Base-by-base conservation (phyloP, 2,888 invertebrate genomes). In the Ditula angustiorana region DNA sequence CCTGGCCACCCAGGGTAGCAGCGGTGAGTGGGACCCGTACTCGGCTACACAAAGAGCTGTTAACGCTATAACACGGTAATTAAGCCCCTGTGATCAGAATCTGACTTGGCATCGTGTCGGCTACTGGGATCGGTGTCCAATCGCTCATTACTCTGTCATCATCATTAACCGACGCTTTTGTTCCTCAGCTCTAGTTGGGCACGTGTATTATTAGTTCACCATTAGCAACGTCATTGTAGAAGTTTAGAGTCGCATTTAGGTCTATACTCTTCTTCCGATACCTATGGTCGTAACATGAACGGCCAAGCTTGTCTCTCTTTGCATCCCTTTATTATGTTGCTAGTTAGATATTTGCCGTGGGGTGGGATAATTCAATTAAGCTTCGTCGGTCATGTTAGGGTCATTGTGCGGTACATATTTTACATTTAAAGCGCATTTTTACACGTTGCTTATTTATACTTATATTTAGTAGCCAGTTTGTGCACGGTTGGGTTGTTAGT, bases 21-120 rank as follows among this genome's bases (percentile, higher is more conserved):
- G 79, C 74, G 92, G 92, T 92, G 90, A 92, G 92, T 92, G 71
- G 23, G 67, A 71, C 69, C 62, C 46, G 61, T 57, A 58, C 21
- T 26, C 58, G 58, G 63, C 59, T 64, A 64, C 59, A 37, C 26
- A 59, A 50, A 30, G 28, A 21, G 11, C 30, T 30, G 13, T 30
- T 61, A 16, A 33, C 19, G 59, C 49, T 49, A 53, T 62, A 33
- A 37, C 44, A 19, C 19, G 13, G 53, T 59, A 59, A 63, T 53
- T n/a, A 58, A 49, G 37, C 28, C 26, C 58, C 58, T 13, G 21
- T 50, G 50, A 59, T 33, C 24, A 47, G 23, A 28, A 26, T 52
- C 24, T 30, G 35, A 52, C 35, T 66, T 61, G 50, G 57, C 56
- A 61, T 62, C 57, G 28, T 35, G 33, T 58, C 19, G 19, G 44